Conservation (phyloP, 2,797 vertebrate species). For the Myoxocephalus aenaeus region DNA sequence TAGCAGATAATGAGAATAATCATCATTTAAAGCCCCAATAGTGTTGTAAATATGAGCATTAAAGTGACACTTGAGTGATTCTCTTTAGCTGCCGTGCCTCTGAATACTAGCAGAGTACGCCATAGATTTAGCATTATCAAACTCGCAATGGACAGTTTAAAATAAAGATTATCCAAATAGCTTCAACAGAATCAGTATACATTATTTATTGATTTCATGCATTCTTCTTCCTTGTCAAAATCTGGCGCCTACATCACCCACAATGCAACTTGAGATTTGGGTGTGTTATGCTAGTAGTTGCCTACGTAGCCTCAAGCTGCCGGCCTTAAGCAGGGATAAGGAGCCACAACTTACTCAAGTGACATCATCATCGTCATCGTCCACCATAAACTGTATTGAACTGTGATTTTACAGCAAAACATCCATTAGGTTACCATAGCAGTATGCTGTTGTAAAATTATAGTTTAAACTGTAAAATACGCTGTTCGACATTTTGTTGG, state of each 20-base stretch:
- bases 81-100: neutral
- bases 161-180: neutral
- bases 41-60: neutral
- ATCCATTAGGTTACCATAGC: neutral
- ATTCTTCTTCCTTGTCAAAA: neutral
- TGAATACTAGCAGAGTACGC: too few relatives aligned
- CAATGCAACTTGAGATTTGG: neutral
- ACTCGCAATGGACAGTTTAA: neutral
- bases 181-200: neutral
- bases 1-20: neutral
- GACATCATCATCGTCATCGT: neutral
- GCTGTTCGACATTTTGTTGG: neutral
- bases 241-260: neutral
- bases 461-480: neutral
- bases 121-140: neutral
- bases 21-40: neutral
- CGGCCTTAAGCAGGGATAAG: neutral
- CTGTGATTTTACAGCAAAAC: neutral
- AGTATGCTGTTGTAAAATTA: neutral
- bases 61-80: slow-evolving; percentile 1
- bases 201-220: neutral
- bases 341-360: too few relatives aligned
- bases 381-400: neutral
- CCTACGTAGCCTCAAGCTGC: neutral
- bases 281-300: neutral